Conservation (phyloP, 2,888 invertebrate species). For the Himalopsyche tibetana region DNA sequence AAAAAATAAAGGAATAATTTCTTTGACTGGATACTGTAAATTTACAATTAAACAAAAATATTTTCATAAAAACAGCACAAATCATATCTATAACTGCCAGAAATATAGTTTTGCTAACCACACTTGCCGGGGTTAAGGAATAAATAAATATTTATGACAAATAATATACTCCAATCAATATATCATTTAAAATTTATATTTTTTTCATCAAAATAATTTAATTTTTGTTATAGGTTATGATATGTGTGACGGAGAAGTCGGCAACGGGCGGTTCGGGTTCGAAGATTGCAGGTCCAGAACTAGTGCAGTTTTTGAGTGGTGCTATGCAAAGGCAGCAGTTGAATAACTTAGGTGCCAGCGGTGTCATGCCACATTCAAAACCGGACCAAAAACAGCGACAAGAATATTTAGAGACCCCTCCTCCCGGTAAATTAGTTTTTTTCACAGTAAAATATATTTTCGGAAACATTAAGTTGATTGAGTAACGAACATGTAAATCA, state of each 20-base stretch:
- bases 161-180: too few species aligned
- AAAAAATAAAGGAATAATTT: too few species aligned
- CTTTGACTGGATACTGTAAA: too few species aligned
- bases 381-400: constrained; percentile 88
- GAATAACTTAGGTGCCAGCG: constrained; percentile 82
- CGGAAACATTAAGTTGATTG: not conserved
- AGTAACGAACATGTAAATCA: not conserved
- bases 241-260: constrained; percentile 85
- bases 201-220: too few species aligned
- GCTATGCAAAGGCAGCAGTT: constrained; percentile 84
- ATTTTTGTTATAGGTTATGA: constrained; percentile 70
- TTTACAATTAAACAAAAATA: too few species aligned
- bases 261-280: constrained; percentile 80
- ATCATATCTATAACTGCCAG: too few species aligned
- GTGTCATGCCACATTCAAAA: constrained; percentile 84
- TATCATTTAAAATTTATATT: too few species aligned
- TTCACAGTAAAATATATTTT: not conserved
- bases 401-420: constrained; percentile 94
- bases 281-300: constrained; percentile 84
- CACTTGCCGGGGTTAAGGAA: too few species aligned
- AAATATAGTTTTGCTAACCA: too few species aligned
- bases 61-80: too few species aligned
- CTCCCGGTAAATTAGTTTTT: constrained; percentile 77
- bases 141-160: too few species aligned
- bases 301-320: constrained; percentile 83